These are phyloP conservation scores for Pipistrellus pipistrellus DNA, from an alignment of 2,797 vertebrate species.

Conservation along the genomic window DNA sequence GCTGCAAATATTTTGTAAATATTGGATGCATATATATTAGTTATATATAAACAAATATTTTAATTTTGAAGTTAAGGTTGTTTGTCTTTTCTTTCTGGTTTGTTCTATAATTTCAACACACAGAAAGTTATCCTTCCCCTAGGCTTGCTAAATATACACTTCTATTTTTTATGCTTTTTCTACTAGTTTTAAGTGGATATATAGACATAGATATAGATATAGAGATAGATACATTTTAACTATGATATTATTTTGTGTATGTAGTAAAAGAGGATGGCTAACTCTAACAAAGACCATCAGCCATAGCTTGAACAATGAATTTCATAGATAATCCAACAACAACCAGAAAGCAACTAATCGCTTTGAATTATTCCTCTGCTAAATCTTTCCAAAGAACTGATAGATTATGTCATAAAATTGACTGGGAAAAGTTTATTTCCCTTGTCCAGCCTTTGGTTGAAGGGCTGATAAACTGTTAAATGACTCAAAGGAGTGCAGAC, in stretches of 20 bases:
- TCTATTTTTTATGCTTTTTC: slow-evolving; percentile 61
- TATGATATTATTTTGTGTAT: slow-evolving; percentile 16
- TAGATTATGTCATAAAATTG: slow-evolving; percentile 71
- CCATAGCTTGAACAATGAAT: not conserved
- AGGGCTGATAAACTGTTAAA: slow-evolving; percentile 71
- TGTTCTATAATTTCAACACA: slow-evolving; percentile 63
- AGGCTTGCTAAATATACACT: slow-evolving; percentile 59
- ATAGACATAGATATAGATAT: too few relatives aligned
- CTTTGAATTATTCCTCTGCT: slow-evolving; percentile 70
- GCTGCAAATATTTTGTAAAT: slow-evolving; percentile 49
- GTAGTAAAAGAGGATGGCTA: not conserved
- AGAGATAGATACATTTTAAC: not conserved
- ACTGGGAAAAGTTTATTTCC: slow-evolving; percentile 72
- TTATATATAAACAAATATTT: slow-evolving; percentile 58
- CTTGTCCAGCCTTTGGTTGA: slow-evolving; percentile 70
- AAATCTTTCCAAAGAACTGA: slow-evolving; percentile 65
- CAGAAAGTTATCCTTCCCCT: slow-evolving; percentile 50
- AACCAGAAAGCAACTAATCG: slow-evolving; percentile 64
- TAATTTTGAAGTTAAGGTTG: slow-evolving; percentile 52
- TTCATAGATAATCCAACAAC: slow-evolving; percentile 38
- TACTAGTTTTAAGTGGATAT: not conserved
- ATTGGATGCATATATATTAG: not conserved
- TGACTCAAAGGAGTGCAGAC: slow-evolving; percentile 65
- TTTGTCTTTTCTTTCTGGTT: slow-evolving; percentile 50
- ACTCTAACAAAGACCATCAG: slow-evolving; percentile 22